These are phyloP conservation scores for Harpegnathos saltator DNA, from an alignment of 1,140 invertebrate species.

Conservation along the genomic window DNA sequence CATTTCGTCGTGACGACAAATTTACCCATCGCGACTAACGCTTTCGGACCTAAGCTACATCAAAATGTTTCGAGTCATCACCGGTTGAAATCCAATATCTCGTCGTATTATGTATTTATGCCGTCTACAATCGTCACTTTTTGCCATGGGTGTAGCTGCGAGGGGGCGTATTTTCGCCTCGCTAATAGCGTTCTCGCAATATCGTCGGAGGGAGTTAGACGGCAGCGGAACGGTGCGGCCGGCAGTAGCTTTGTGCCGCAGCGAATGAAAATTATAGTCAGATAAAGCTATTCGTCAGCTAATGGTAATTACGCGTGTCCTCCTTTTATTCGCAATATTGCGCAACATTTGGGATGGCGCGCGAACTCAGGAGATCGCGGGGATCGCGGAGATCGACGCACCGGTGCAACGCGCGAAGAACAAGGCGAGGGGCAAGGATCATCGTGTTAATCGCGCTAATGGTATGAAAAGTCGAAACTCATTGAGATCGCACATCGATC, in stretches of 20 bases:
- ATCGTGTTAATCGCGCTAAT: background rate
- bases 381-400: too few relatives aligned
- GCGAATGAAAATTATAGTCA: constrained; percentile 36
- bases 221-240: constrained; percentile 35
- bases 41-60: background rate
- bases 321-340: constrained; percentile 3
- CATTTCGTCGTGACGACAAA: background rate
- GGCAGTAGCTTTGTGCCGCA: constrained; percentile 20
- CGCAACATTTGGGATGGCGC: background rate
- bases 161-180: constrained; percentile 44
- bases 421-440: background rate
- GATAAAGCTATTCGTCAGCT: constrained; percentile 39
- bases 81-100: background rate
- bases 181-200: constrained; percentile 52
- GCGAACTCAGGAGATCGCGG: too few relatives aligned
- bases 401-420: too few relatives aligned
- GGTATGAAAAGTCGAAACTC: background rate
- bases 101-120: constrained; percentile 23
- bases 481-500: constrained; percentile 8
- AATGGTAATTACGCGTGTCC: constrained; percentile 2
- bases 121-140: background rate
- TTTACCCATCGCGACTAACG: background rate
- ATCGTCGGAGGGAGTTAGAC: constrained; percentile 43
- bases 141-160: constrained; percentile 14
- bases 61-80: too few relatives aligned